Percentiles rank a stretch among this genome's conserved stretches.
Conservation (phyloP, 2,888 invertebrate species). For the Limnephilus marmoratus region DNA sequence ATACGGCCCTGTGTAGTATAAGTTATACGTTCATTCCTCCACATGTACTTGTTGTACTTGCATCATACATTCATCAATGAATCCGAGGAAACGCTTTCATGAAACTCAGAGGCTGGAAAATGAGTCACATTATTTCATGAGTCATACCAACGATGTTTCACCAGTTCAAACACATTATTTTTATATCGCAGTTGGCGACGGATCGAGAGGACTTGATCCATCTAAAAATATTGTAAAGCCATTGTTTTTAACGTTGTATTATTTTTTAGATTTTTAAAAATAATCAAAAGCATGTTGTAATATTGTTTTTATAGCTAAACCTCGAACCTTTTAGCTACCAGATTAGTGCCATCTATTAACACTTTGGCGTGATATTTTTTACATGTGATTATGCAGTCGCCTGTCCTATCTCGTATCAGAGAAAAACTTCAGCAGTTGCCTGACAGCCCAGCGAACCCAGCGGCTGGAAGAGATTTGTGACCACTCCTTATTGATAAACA, state of each 20-base stretch:
- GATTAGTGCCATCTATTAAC: conserved; percentile 22
- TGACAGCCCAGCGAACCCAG: conserved; percentile 35
- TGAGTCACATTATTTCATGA: neutral
- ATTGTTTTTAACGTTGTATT: neutral
- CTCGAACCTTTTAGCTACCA: neutral
- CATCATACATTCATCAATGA: neutral
- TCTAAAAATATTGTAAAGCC: neutral
- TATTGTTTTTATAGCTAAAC: neutral
- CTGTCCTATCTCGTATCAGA: neutral
- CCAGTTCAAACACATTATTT: neutral
- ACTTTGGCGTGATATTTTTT: conserved; percentile 7
- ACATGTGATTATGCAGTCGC: conserved; percentile 22
- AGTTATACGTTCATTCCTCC: neutral
- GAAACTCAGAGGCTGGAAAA: conserved; percentile 2
- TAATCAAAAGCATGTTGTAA: neutral
- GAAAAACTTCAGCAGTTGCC: conserved; percentile 30
- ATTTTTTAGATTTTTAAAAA: neutral
- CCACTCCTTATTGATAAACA: conserved; percentile 65
- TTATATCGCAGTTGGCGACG: neutral
- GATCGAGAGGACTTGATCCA: neutral
- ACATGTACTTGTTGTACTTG: neutral
- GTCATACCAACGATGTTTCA: neutral
- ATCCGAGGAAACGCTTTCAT: neutral
- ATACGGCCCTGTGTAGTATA: too few relatives aligned
- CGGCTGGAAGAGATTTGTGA: conserved; percentile 49